Base-by-base conservation (phyloP, 2,113 vertebrate genomes). In the Canis aureus region DNA sequence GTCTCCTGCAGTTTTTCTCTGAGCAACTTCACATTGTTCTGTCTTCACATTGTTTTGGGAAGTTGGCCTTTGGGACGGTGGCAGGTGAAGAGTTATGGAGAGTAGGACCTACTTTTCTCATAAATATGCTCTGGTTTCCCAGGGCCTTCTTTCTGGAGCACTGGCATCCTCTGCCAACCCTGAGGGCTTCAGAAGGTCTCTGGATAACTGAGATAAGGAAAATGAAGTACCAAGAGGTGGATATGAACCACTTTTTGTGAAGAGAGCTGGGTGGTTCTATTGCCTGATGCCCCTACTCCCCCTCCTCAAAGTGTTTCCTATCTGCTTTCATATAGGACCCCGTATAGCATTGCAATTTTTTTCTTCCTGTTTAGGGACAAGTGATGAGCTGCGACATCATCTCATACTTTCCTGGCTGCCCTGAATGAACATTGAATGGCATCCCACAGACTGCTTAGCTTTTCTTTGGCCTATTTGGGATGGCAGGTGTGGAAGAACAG, bases 281-380 rank as follows among this genome's bases (percentile, higher is more conserved):
- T 1, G 19, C 22, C 66, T 3, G 27, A 2, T 1, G 3, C 22
- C 35, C 27, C 25, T 11, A 12, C 1, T 16, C 11, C 64, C 13
- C 1, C 5, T 53, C 81, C 51, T 92, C 81, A 38, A 82, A 81
- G 27, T 35, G 53, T 71, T 20, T 66, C 49, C 20, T 60, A 1
- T 20, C n/a, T 92, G n/a, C 64, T 91, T 94, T 88, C 53, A 35
- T 11, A 32, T 3, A 51, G 51, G 49, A 27, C 17, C 1, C 5
- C 59, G 13, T 4, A 27, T 13, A 91, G 57, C 57, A n/a, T 5
- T 82, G 59, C 38, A 19, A 80, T 22, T 53, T 67, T 5, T 20
- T 71, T 91, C 81, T 80, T 35, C 60, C 23, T 67, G n/a, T 55
- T 66, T 69, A 76, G 29, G 57, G 38, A 38, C 32, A 62, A 13